phyloP scores from a whole-genome alignment of 2,797 vertebrate species.

The Distichodus sexfasciatus region DNA sequence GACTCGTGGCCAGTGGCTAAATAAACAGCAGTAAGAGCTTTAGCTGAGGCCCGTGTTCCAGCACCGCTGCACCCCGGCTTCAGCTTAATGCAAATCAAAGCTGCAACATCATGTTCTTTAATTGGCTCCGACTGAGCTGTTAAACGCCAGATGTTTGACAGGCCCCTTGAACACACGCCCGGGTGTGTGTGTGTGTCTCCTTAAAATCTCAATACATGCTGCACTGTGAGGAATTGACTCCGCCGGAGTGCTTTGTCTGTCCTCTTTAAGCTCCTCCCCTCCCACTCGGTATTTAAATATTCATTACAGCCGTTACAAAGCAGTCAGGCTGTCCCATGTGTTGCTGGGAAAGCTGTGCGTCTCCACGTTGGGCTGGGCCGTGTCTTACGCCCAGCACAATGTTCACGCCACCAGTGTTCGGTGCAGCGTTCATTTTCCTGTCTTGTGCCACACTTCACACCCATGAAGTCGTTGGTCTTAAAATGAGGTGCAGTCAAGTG shows the following conservation, averaged over 20 bases:
- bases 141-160: constrained; percentile 97
- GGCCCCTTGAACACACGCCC: constrained; percentile 70
- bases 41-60: constrained; percentile 66
- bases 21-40: constrained; percentile 70
- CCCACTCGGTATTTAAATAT: constrained; percentile 66
- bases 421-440: no score
- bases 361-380: no score
- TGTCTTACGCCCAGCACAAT: no score
- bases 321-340: constrained; percentile 74
- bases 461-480: no score
- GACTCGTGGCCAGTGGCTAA: constrained; percentile 65
- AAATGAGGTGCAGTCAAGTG: no score
- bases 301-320: constrained; percentile 76
- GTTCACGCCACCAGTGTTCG: no score
- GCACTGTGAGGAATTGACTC: constrained; percentile 23
- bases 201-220: constrained; percentile 27
- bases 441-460: no score
- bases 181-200: constrained; percentile 8
- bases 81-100: constrained; percentile 92
- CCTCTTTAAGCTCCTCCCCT: background rate
- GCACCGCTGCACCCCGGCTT: constrained; percentile 74
- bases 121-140: constrained; percentile 95
- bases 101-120: constrained; percentile 89
- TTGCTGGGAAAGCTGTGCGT: constrained; percentile 74
- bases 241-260: constrained; percentile 14